Evolutionary conservation across 2,888 invertebrate species (phyloP).

Genomic region (Balanococcus diminutus): DNA sequence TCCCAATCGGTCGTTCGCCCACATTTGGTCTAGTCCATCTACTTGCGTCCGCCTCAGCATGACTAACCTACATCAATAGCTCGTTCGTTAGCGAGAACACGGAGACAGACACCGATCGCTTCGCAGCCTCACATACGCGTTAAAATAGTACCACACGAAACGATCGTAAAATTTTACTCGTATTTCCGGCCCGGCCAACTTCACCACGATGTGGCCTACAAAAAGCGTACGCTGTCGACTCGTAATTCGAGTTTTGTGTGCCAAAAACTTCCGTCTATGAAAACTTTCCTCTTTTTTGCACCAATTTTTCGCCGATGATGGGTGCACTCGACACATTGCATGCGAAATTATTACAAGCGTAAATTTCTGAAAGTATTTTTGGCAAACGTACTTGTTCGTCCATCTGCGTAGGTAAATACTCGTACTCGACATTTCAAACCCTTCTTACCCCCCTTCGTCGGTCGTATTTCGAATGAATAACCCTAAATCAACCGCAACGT

Average conservation of each 20-base stretch:
- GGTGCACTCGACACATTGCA: neutral
- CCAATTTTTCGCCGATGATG: neutral
- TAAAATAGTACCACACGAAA: neutral
- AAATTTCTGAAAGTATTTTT: neutral
- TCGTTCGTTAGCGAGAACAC: neutral
- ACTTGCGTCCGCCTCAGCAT: neutral
- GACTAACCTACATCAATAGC: conserved; percentile 39
- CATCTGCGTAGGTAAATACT: neutral
- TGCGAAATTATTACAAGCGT: neutral
- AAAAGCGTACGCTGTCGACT: neutral
- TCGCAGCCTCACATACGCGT: neutral
- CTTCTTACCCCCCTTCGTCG: neutral
- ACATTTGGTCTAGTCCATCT: neutral
- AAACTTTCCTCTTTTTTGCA: neutral
- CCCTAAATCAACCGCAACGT: neutral
- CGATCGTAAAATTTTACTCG: neutral
- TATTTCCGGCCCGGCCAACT: neutral
- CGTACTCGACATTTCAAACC: neutral
- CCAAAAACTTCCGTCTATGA: neutral
- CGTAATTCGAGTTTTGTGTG: neutral
- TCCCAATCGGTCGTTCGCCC: neutral
- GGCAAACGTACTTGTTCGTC: neutral
- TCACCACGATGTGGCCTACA: neutral
- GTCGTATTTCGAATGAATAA: neutral
- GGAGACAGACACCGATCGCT: neutral